A percentile compares a stretch with the other conserved stretches of the same genome.
These are phyloP conservation scores for Aphelenchoides besseyi DNA, from an alignment of 1,140 invertebrate genomes.

Conservation along the genomic window DNA sequence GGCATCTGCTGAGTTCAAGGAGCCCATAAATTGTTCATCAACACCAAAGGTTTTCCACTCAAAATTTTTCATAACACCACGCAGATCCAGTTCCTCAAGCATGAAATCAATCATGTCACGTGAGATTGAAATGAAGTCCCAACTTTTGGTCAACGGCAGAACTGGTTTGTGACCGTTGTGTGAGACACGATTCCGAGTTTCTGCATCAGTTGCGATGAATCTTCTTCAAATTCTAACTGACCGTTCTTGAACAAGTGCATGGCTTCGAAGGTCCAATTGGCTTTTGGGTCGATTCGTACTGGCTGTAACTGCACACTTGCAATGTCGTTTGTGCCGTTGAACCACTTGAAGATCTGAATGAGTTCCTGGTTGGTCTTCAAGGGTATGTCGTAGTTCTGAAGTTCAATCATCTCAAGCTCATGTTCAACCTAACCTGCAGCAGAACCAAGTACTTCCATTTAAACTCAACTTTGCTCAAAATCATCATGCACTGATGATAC, in stretches of 20 bases:
- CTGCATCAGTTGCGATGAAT: background rate
- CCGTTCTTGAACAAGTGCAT: conserved; percentile 3
- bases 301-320: conserved; percentile 24
- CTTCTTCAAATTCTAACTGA: background rate
- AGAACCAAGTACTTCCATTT: conserved; percentile 37
- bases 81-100: conserved; percentile 35
- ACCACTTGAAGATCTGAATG: conserved; percentile 46
- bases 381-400: conserved; percentile 47
- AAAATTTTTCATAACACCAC: conserved; percentile 25
- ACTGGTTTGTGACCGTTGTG: background rate
- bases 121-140: background rate
- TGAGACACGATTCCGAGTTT: background rate
- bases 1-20: conserved; percentile 32
- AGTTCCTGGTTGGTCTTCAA: conserved; percentile 45
- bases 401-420: background rate
- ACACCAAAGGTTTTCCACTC: conserved; percentile 14
- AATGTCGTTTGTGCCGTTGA: conserved; percentile 51
- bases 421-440: conserved; percentile 30
- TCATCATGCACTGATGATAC: conserved; percentile 30
- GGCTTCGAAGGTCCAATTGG: conserved; percentile 26
- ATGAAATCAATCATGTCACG: conserved; percentile 35
- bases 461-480: conserved; percentile 1
- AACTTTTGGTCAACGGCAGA: background rate
- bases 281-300: background rate
- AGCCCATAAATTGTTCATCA: conserved; percentile 13